These are phyloP conservation scores for Agonopterix arenella DNA, from an alignment of 2,888 invertebrate genomes.

Conservation along the genomic window DNA sequence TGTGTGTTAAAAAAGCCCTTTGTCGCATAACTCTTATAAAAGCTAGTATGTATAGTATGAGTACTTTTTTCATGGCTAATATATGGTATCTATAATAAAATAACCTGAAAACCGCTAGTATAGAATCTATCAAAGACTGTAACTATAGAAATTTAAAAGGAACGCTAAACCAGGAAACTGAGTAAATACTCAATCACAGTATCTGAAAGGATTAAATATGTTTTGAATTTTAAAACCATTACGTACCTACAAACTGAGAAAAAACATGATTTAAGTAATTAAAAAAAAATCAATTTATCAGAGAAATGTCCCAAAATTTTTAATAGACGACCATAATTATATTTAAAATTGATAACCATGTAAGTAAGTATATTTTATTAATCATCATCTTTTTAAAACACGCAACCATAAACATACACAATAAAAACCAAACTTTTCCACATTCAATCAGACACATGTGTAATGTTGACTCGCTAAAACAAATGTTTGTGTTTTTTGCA, in stretches of 20 bases:
- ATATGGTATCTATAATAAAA: neutral
- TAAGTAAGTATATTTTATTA: no score
- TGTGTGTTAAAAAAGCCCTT: conserved; percentile 49
- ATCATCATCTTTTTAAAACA: no score
- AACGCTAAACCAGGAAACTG: no score
- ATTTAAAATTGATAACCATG: no score
- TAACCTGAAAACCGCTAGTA: no score
- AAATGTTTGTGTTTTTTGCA: conserved; percentile 39
- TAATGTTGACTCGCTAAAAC: conserved; percentile 39
- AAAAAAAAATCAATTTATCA: neutral
- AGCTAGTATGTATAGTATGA: neutral
- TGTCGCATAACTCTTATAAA: conserved; percentile 24
- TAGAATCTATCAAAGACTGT: no score
- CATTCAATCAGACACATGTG: conserved; percentile 22
- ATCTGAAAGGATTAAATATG: no score
- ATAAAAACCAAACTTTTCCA: conserved; percentile 1
- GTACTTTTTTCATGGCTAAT: neutral
- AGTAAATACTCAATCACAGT: no score
- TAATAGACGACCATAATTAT: neutral
- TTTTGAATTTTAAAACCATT: no score
- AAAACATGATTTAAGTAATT: no score
- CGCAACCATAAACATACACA: neutral
- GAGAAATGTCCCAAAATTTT: neutral
- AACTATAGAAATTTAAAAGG: no score
- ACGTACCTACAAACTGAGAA: no score